Evolutionary conservation across 2,888 invertebrate genomes (phyloP).

Genomic region (Drepanosiphum platanoidis): DNA sequence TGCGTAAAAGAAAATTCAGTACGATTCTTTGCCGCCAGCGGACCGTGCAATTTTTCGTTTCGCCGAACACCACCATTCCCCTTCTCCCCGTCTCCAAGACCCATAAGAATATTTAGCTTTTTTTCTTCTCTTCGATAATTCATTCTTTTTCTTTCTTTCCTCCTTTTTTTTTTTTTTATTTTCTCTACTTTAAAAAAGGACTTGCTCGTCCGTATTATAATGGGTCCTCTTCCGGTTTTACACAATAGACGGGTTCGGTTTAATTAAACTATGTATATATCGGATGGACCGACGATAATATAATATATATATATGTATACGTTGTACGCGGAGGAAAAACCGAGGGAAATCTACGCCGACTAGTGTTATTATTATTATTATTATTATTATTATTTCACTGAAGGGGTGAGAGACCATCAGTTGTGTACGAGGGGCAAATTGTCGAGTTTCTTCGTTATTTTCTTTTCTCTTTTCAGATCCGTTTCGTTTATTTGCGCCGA

Average conservation of each 20-base stretch:
- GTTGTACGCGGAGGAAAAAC: background rate
- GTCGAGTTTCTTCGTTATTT: constrained; percentile 31
- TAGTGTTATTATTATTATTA: constrained; percentile 55
- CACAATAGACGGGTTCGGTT: constrained; percentile 52
- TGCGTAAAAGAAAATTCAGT: constrained; percentile 54
- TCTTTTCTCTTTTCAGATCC: constrained; percentile 21
- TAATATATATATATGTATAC: background rate
- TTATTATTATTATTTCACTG: constrained; percentile 52
- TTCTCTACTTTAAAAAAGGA: constrained; percentile 24
- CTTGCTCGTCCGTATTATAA: constrained; percentile 54
- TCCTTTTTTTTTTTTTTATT: constrained; percentile 1
- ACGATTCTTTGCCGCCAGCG: constrained; percentile 54
- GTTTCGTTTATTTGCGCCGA: constrained; percentile 48
- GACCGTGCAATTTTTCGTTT: constrained; percentile 59
- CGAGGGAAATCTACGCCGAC: constrained; percentile 28
- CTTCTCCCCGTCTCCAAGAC: background rate
- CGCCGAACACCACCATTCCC: constrained; percentile 21
- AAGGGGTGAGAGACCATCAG: background rate
- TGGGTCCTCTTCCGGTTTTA: constrained; percentile 48
- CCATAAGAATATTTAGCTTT: constrained; percentile 41
- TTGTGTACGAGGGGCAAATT: constrained; percentile 10
- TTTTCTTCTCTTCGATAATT: constrained; percentile 49
- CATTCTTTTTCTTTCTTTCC: constrained; percentile 48
- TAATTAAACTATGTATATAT: constrained; percentile 42
- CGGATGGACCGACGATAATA: background rate